Evolutionary conservation across 1,140 invertebrate genomes (phyloP).

Genomic region (Colletes latitarsis): DNA sequence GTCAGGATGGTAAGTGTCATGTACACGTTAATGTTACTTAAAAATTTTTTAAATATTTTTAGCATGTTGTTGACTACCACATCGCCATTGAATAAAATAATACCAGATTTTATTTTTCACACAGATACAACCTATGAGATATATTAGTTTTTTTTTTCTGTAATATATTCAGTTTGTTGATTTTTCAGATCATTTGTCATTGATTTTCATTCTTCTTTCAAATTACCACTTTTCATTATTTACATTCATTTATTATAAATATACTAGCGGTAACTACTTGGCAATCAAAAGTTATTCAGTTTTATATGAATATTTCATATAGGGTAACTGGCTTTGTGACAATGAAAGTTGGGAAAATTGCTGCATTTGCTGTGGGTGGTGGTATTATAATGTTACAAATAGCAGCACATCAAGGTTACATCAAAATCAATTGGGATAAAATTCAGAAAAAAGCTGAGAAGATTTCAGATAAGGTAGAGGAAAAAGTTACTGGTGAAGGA

Average conservation of each 20-base stretch:
- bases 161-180: too few relatives aligned
- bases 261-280: neutral
- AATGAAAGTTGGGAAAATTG: conserved; percentile 95
- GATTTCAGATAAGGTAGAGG: conserved; percentile 90
- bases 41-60: neutral
- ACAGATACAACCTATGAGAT: too few relatives aligned
- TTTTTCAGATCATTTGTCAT: too few relatives aligned
- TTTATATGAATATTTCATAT: conserved; percentile 50
- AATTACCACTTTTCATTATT: neutral
- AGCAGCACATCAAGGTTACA: conserved; percentile 95
- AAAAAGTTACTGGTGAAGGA: conserved; percentile 87
- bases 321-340: conserved; percentile 94
- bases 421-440: conserved; percentile 95
- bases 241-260: neutral
- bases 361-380: conserved; percentile 93
- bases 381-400: conserved; percentile 94
- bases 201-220: too few relatives aligned
- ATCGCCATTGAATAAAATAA: too few relatives aligned
- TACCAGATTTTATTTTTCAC: too few relatives aligned
- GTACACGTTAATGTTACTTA: neutral
- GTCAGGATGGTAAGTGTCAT: conserved; percentile 90
- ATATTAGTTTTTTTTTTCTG: too few relatives aligned
- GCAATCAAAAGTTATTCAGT: neutral
- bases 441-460: conserved; percentile 91
- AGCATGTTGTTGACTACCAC: neutral